Conservation (phyloP, 2,797 vertebrate genomes). For the Hipposideros larvatus region DNA sequence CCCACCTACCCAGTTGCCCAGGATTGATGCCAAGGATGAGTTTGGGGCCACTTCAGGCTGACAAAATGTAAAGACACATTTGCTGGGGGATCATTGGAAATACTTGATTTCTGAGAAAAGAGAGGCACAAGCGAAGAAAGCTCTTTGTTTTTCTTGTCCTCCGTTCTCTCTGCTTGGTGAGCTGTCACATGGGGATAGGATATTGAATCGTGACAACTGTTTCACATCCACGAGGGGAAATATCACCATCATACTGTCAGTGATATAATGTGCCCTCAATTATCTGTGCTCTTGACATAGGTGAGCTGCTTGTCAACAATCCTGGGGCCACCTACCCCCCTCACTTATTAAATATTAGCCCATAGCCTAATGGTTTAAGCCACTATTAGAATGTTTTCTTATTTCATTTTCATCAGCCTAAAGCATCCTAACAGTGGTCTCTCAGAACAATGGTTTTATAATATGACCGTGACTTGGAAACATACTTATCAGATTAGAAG, state of each 20-base stretch:
- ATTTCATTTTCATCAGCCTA: background rate
- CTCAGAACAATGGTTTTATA: background rate
- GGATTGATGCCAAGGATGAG: background rate
- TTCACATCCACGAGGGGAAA: background rate
- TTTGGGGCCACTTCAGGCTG: background rate
- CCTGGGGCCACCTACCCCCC: rapidly evolving
- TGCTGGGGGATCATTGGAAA: background rate
- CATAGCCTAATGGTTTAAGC: background rate
- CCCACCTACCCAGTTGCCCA: background rate
- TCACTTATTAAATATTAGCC: background rate
- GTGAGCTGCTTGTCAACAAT: background rate
- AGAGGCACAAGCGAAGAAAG: background rate
- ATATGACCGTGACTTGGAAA: background rate
- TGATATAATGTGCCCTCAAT: background rate
- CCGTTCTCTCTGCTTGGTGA: background rate
- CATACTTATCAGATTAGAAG: background rate
- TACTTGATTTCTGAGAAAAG: background rate
- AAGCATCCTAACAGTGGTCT: background rate
- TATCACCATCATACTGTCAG: rapidly evolving
- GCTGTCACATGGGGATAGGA: background rate
- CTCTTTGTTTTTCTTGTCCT: background rate
- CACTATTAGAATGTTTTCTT: background rate
- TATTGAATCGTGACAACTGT: background rate
- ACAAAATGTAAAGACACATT: background rate
- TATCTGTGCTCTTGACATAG: background rate